A percentile compares a stretch with the other conserved stretches of the same genome.
These are phyloP conservation scores for Venturia canescens DNA, from an alignment of 1,140 invertebrate species.

Conservation along the genomic window DNA sequence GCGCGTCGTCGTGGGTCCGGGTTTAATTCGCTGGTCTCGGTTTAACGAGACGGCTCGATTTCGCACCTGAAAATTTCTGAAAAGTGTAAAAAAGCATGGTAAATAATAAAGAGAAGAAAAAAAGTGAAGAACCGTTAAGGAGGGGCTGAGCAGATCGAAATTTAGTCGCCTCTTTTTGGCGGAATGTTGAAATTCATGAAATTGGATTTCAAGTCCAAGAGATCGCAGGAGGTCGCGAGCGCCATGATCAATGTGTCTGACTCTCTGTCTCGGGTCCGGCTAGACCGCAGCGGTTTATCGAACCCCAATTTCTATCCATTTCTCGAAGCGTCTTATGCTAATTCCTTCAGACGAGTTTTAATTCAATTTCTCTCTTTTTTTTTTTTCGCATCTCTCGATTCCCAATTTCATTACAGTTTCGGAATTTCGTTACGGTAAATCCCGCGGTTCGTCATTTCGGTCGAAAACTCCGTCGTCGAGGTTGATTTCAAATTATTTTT, in stretches of 20 bases:
- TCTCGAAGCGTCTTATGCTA: not conserved
- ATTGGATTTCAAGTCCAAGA: slow-evolving; percentile 6
- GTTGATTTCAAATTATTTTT: no score
- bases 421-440: no score
- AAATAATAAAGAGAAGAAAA: not conserved
- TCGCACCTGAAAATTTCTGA: slow-evolving; percentile 32
- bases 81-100: not conserved
- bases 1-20: not conserved
- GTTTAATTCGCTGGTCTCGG: slow-evolving; percentile 16
- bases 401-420: no score
- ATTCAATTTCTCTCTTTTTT: no score
- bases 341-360: no score
- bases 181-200: slow-evolving; percentile 18
- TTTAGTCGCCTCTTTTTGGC: no score
- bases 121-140: not conserved
- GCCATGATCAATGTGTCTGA: not conserved
- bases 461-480: no score
- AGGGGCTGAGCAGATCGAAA: no score
- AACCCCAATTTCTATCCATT: slow-evolving; percentile 3
- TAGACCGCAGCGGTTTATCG: not conserved
- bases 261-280: not conserved
- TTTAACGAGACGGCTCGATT: slow-evolving; percentile 35
- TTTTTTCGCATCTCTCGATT: no score
- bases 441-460: no score
- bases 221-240: slow-evolving; percentile 5